Percentiles rank a stretch among this genome's conserved stretches.
Evolutionary conservation across 1,140 invertebrate genomes (phyloP).

Genomic region (Lepeophtheirus salmonis): DNA sequence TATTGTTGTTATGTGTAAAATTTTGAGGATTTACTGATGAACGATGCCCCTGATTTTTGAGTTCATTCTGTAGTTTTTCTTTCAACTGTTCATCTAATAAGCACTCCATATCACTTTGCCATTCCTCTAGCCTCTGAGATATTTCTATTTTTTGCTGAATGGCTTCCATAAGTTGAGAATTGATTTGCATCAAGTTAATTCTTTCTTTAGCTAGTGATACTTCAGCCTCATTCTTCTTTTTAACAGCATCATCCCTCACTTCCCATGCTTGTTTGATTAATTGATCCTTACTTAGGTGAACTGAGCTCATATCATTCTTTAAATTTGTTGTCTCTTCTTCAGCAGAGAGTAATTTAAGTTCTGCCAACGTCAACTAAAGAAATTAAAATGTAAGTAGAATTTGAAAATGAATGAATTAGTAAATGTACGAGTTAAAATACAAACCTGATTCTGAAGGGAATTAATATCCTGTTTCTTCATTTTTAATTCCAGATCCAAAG

Average conservation of each 20-base stretch:
- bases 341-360: slow-evolving; percentile 56
- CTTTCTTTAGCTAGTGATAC: slow-evolving; percentile 68
- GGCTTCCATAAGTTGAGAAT: slow-evolving; percentile 79
- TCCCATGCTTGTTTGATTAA: slow-evolving; percentile 35
- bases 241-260: slow-evolving; percentile 50
- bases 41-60: not conserved
- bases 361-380: slow-evolving; percentile 47
- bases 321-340: slow-evolving; percentile 54
- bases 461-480: not conserved
- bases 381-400: not conserved
- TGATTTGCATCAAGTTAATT: slow-evolving; percentile 70
- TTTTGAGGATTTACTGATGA: too few species aligned
- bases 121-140: slow-evolving; percentile 81
- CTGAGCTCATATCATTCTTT: slow-evolving; percentile 39
- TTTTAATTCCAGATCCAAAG: not conserved
- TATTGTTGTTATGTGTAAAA: too few species aligned
- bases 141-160: slow-evolving; percentile 85
- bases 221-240: slow-evolving; percentile 63
- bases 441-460: not conserved
- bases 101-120: slow-evolving; percentile 81
- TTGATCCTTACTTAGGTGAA: slow-evolving; percentile 41
- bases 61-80: slow-evolving; percentile 40
- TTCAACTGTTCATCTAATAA: slow-evolving; percentile 73
- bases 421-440: too few species aligned
- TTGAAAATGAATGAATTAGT: not conserved